Conservation (phyloP, 2,113 vertebrate species). For the Hylia prasina region DNA sequence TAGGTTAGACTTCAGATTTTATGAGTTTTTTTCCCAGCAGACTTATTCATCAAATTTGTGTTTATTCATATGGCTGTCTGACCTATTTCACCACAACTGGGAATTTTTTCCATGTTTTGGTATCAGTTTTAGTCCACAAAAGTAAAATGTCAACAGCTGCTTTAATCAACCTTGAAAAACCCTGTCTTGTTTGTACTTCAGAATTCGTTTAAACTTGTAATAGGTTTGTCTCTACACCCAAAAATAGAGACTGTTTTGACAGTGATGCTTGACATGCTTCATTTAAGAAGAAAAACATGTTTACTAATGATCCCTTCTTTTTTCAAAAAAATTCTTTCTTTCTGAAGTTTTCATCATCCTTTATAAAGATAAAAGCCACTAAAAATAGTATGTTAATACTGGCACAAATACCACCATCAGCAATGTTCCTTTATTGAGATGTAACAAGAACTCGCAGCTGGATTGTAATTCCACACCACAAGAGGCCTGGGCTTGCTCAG, state of each 20-base stretch:
- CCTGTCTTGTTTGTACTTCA: neutral
- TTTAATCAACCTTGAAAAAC: neutral
- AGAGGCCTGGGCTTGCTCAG: neutral
- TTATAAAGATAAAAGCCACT: slow-evolving; percentile 7
- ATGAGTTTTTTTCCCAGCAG: neutral
- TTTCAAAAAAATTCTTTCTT: neutral
- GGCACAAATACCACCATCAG: neutral
- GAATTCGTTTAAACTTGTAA: neutral
- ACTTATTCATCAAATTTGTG: neutral
- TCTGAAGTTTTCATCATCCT: neutral
- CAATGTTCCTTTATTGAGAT: neutral
- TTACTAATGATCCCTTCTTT: neutral
- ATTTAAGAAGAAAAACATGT: slow-evolving; percentile 7
- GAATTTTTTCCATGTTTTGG: slow-evolving; percentile 4
- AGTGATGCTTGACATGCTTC: neutral
- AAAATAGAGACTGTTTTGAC: slow-evolving; percentile 6
- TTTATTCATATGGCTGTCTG: neutral
- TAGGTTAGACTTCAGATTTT: neutral
- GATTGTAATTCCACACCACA: neutral
- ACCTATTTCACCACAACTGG: neutral
- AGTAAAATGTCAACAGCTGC: slow-evolving; percentile 12
- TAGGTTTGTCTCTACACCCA: neutral
- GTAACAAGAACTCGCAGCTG: neutral
- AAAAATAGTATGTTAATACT: slow-evolving; percentile 17
- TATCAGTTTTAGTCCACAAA: neutral